phyloP scores from a whole-genome alignment of 2,888 invertebrate genomes.

The Cataglyphis rosenhaueri region DNA sequence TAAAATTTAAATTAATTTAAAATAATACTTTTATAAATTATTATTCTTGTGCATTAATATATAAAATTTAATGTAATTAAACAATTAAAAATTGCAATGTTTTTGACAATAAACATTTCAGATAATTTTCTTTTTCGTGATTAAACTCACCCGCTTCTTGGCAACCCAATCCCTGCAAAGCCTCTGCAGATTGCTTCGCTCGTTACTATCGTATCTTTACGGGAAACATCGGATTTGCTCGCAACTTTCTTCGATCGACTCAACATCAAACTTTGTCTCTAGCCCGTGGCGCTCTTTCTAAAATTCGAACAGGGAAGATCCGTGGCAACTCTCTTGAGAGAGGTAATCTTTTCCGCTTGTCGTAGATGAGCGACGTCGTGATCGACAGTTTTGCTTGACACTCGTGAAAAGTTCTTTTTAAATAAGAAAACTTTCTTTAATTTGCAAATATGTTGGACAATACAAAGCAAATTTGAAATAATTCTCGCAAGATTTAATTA shows the following conservation, averaged over 20 bases:
- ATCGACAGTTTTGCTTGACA: background rate
- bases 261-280: conserved; percentile 45
- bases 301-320: conserved; percentile 13
- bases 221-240: background rate
- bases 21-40: conserved; percentile 1
- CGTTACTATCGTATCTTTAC: conserved; percentile 42
- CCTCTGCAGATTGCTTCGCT: conserved; percentile 19
- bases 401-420: background rate
- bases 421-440: background rate
- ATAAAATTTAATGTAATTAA: background rate
- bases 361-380: conserved; percentile 16
- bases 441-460: conserved; percentile 40
- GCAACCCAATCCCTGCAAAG: conserved; percentile 21
- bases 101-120: background rate
- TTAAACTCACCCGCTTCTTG: conserved; percentile 15
- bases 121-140: background rate
- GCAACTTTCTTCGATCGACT: conserved; percentile 12
- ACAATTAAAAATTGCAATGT: conserved; percentile 4
- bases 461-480: background rate
- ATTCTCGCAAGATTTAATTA: background rate
- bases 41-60: background rate
- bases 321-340: background rate
- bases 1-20: conserved; percentile 5
- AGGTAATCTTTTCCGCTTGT: conserved; percentile 18
- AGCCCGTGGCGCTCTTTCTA: conserved; percentile 3